These are phyloP conservation scores for Ostrea denselamellosa DNA, from an alignment of 1,140 invertebrate genomes.

Conservation along the genomic window DNA sequence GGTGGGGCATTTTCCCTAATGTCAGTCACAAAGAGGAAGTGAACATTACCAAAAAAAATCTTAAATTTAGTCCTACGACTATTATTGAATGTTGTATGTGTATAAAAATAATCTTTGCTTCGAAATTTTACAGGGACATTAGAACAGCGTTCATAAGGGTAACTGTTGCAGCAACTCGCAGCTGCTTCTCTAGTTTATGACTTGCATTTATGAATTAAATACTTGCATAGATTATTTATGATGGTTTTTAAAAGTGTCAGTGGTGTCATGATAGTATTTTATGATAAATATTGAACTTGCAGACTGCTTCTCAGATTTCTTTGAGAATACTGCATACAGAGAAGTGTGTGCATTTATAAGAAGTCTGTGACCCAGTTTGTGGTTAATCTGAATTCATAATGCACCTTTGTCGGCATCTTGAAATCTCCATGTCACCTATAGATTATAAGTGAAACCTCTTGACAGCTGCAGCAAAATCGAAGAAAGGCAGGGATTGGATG, in stretches of 20 bases:
- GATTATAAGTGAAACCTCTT: not conserved
- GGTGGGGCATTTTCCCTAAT: no score
- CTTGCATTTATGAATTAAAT: no score
- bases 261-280: not conserved
- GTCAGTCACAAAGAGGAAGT: no score
- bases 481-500: not conserved
- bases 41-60: no score
- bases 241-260: not conserved
- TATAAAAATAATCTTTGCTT: no score
- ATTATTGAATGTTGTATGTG: no score
- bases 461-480: not conserved
- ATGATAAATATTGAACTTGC: not conserved
- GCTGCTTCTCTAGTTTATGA: no score
- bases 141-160: no score
- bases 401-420: not conserved
- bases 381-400: constrained; percentile 24
- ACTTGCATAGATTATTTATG: no score
- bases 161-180: no score
- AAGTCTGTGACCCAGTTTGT: not conserved
- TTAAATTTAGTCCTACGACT: no score
- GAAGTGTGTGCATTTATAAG: constrained; percentile 1
- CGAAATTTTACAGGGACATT: no score
- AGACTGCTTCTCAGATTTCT: not conserved
- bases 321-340: not conserved
- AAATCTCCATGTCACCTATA: not conserved